Evolutionary conservation across 2,888 invertebrate genomes (phyloP).

Genomic region (Gisinianus flammeolus): DNA sequence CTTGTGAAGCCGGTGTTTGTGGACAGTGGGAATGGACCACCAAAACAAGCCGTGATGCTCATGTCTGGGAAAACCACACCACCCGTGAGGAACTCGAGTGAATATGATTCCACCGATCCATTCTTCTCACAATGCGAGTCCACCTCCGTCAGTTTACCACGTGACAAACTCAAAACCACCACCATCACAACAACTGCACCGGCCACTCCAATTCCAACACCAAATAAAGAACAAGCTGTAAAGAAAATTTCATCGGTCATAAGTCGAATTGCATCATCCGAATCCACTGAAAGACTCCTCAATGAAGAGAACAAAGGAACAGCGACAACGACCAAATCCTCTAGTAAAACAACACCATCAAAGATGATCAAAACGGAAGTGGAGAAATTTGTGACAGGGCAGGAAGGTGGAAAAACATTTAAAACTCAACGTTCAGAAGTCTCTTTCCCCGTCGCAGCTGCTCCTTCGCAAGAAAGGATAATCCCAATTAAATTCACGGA

Average conservation of each 20-base stretch:
- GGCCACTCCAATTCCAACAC: slow-evolving; percentile 4
- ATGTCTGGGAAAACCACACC: slow-evolving; percentile 48
- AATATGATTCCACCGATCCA: slow-evolving; percentile 38
- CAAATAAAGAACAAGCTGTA: slow-evolving; percentile 53
- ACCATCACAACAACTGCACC: slow-evolving; percentile 25
- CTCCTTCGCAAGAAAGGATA: slow-evolving; percentile 69
- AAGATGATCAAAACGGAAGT: slow-evolving; percentile 64
- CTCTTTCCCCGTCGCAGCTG: slow-evolving; percentile 66
- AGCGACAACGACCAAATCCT: background rate
- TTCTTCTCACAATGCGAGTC: slow-evolving; percentile 33
- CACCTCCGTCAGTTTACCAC: background rate
- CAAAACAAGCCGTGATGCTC: slow-evolving; percentile 53
- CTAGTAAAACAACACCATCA: background rate
- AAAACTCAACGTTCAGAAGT: slow-evolving; percentile 67
- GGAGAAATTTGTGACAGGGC: slow-evolving; percentile 33
- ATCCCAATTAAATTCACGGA: slow-evolving; percentile 70
- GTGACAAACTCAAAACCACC: background rate
- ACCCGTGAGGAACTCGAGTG: slow-evolving; percentile 27
- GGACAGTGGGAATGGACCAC: slow-evolving; percentile 50
- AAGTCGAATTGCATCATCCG: slow-evolving; percentile 50
- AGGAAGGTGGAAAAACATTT: slow-evolving; percentile 44
- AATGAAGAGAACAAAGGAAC: slow-evolving; percentile 59
- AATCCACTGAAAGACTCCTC: slow-evolving; percentile 55
- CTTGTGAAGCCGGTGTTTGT: slow-evolving; percentile 60
- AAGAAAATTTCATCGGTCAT: slow-evolving; percentile 56